Percentiles rank a stretch among this genome's conserved stretches.
Evolutionary conservation across 2,888 invertebrate genomes (phyloP).

Genomic region (Drosophila affinis): DNA sequence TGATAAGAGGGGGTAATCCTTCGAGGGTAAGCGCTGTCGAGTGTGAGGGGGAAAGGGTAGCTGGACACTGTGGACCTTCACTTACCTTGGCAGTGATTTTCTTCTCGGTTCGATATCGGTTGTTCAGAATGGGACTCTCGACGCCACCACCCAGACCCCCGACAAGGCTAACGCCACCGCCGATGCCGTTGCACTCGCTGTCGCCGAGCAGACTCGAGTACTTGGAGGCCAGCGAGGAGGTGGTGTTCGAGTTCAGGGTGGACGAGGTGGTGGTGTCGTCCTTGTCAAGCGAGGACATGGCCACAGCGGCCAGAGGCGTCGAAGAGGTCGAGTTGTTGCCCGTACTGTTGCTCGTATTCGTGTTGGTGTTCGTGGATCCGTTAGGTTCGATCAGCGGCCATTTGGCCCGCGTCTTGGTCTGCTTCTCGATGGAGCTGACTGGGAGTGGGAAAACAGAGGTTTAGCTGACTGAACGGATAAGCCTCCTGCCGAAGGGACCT

Average conservation of each 20-base stretch:
- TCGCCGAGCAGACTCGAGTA: conserved; percentile 80
- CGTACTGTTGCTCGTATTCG: conserved; percentile 75
- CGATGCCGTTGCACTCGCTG: conserved; percentile 71
- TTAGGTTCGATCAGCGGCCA: conserved; percentile 81
- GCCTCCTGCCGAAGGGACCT: conserved; percentile 32
- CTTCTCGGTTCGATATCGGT: conserved; percentile 83
- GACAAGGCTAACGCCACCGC: conserved; percentile 39
- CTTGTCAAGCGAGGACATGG: conserved; percentile 75
- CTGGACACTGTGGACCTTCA: conserved; percentile 9
- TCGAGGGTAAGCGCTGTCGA: conserved; percentile 41
- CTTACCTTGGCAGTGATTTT: conserved; percentile 84
- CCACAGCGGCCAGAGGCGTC: conserved; percentile 79
- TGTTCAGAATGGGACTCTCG: conserved; percentile 76
- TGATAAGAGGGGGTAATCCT: conserved; percentile 1
- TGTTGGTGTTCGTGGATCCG: conserved; percentile 70
- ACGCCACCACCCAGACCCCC: conserved; percentile 47
- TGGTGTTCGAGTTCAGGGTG: conserved; percentile 76
- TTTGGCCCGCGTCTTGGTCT: conserved; percentile 81
- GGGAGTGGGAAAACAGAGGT: background rate
- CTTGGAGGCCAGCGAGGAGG: conserved; percentile 81
- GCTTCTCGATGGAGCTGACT: conserved; percentile 84
- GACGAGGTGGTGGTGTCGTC: conserved; percentile 78
- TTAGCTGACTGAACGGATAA: background rate
- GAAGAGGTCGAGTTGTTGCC: conserved; percentile 80
- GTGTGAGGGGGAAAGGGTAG: conserved; percentile 23